Evolutionary conservation across 2,113 vertebrate species (phyloP).

Genomic region (Panthera tigris): DNA sequence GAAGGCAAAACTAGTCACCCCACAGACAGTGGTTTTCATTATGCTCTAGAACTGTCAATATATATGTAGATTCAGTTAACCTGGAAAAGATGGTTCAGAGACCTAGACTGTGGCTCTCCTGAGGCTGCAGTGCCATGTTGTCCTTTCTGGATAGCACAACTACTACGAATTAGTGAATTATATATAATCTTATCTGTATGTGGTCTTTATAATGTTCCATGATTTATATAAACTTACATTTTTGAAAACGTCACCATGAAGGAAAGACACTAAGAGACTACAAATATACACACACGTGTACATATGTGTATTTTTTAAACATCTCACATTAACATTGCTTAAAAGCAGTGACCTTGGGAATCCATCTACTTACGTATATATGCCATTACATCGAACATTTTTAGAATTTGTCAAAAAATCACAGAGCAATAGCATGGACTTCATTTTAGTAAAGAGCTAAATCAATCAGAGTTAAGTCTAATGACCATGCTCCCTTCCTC

Average conservation of each 20-base stretch:
- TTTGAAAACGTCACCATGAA: neutral
- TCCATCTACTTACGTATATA: neutral
- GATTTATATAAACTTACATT: neutral
- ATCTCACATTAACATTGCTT: neutral
- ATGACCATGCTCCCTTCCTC: neutral
- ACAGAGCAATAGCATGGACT: neutral
- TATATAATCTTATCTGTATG: neutral
- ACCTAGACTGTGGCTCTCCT: neutral
- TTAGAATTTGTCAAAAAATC: constrained; percentile 4
- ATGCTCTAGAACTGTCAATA: neutral
- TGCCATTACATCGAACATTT: neutral
- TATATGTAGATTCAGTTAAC: neutral
- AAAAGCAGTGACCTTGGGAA: neutral
- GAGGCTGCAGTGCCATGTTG: neutral
- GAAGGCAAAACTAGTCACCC: neutral
- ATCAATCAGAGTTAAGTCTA: neutral
- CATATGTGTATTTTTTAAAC: neutral
- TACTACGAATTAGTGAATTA: neutral
- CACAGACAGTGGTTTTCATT: neutral
- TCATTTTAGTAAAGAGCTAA: neutral
- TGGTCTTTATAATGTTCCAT: neutral
- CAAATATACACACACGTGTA: neutral
- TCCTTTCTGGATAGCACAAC: neutral
- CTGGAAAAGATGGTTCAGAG: neutral
- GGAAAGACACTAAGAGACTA: neutral